A percentile compares a stretch with the other conserved stretches of the same genome.
Evolutionary conservation across 2,888 invertebrate genomes (phyloP).

Genomic region (Halocaridina rubra): DNA sequence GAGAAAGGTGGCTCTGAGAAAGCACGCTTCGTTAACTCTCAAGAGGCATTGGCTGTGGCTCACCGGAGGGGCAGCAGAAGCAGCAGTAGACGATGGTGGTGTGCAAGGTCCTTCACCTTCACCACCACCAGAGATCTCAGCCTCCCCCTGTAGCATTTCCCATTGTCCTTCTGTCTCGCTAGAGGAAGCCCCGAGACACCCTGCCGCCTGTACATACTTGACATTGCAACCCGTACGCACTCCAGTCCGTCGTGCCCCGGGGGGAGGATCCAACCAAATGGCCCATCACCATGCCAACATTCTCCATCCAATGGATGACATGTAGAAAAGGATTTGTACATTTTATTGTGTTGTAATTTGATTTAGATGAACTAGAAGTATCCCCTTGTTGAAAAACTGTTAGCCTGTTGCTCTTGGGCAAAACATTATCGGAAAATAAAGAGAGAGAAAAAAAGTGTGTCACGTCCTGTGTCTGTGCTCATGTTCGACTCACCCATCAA

Average conservation of each 20-base stretch:
- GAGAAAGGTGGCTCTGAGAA: no score
- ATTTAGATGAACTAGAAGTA: conserved; percentile 37
- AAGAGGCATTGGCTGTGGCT: conserved; percentile 16
- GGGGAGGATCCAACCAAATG: conserved; percentile 28
- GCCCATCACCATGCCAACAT: conserved; percentile 30
- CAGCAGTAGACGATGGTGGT: conserved; percentile 26
- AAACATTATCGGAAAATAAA: conserved; percentile 16
- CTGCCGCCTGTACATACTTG: no score
- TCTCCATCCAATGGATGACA: conserved; percentile 35
- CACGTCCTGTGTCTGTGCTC: conserved; percentile 44
- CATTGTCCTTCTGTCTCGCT: no score
- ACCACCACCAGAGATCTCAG: conserved; percentile 24
- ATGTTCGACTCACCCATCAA: conserved; percentile 25
- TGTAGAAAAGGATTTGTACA: conserved; percentile 43
- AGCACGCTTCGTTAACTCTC: neutral
- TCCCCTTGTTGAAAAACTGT: conserved; percentile 50
- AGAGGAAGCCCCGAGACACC: no score
- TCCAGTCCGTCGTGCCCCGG: neutral
- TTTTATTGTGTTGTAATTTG: conserved; percentile 51
- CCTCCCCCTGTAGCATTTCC: conserved; percentile 21
- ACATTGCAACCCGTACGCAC: neutral
- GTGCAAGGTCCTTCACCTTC: conserved; percentile 27
- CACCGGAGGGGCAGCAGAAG: conserved; percentile 21
- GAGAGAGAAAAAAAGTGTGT: conserved; percentile 16
- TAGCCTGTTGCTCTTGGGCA: conserved; percentile 32